phyloP scores from a whole-genome alignment of 1,140 invertebrate species.

The Hypsibius dujardini region DNA sequence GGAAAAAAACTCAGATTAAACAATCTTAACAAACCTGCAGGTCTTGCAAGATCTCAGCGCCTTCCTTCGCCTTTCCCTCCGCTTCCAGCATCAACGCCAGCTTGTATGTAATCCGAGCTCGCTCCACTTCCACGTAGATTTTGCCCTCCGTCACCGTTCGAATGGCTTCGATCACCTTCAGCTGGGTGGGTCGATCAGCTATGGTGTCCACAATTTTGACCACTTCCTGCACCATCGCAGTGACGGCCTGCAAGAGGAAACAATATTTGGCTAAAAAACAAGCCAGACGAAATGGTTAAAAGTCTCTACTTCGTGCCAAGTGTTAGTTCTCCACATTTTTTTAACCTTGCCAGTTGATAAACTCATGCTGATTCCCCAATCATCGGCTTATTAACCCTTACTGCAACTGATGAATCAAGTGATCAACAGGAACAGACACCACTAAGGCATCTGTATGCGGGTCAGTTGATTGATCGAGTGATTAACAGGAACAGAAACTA shows the following conservation, averaged over 20 bases:
- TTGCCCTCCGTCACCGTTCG: conserved; percentile 28
- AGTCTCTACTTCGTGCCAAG: too few species aligned
- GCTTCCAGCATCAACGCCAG: conserved; percentile 80
- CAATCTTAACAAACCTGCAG: conserved; percentile 46
- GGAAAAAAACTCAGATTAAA: conserved; percentile 15
- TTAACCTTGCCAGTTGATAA: not conserved
- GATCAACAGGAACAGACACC: too few species aligned
- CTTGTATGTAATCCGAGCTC: conserved; percentile 81
- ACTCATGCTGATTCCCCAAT: conserved; percentile 9
- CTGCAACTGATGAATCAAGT: too few species aligned
- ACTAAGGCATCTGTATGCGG: too few species aligned
- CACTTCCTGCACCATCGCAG: conserved; percentile 90
- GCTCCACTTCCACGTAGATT: conserved; percentile 98
- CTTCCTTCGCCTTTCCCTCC: conserved; percentile 72
- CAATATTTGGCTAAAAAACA: conserved; percentile 18
- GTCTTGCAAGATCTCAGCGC: conserved; percentile 82
- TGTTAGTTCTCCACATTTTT: too few species aligned
- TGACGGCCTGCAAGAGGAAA: conserved; percentile 48
- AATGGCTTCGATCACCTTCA: conserved; percentile 26
- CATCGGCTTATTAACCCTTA: too few species aligned
- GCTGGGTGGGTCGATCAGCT: conserved; percentile 55
- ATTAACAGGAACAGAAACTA: too few species aligned
- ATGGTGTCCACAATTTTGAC: conserved; percentile 47
- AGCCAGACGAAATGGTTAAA: too few species aligned
- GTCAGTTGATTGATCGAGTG: too few species aligned